Percentiles rank a stretch among this genome's conserved stretches.
Conservation (phyloP, 2,113 vertebrate species). For the Gopherus flavomarginatus region DNA sequence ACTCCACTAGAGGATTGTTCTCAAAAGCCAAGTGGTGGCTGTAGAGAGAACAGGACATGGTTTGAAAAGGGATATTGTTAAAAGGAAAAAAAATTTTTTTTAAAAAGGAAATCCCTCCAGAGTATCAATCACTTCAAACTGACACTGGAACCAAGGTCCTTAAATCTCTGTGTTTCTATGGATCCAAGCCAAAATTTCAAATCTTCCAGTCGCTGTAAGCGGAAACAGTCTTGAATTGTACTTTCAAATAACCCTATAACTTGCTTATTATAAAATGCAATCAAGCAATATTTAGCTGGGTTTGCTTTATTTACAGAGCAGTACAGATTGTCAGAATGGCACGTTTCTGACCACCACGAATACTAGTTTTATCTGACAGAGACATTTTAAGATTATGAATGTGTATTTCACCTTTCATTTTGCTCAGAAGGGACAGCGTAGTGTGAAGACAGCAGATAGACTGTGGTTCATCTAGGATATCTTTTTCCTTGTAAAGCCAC, state of each 20-base stretch:
- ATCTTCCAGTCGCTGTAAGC: not conserved
- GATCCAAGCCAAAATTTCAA: not conserved
- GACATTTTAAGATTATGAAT: not conserved
- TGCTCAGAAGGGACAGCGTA: constrained; percentile 87
- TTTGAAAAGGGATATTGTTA: not conserved
- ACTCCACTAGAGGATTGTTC: not conserved
- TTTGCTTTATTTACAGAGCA: not conserved
- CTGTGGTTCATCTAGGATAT: constrained; percentile 84
- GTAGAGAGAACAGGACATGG: not conserved
- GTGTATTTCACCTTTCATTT: constrained; percentile 88
- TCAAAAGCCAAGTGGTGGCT: not conserved
- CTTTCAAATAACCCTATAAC: not conserved
- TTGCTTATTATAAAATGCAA: not conserved
- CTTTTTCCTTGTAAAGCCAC: constrained; percentile 93
- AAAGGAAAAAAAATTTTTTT: not conserved
- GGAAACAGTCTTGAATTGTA: not conserved
- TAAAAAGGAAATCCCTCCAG: not conserved
- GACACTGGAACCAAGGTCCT: not conserved
- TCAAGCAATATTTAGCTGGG: not conserved
- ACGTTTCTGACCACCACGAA: not conserved
- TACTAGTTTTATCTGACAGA: not conserved
- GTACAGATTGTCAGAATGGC: not conserved
- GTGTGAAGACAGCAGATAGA: constrained; percentile 85
- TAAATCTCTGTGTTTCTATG: not conserved
- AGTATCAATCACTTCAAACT: not conserved